A percentile compares a stretch with the other conserved stretches of the same genome.
These are phyloP conservation scores for Drosophila mojavensis DNA, from an alignment of 1,140 invertebrate species.

Conservation along the genomic window DNA sequence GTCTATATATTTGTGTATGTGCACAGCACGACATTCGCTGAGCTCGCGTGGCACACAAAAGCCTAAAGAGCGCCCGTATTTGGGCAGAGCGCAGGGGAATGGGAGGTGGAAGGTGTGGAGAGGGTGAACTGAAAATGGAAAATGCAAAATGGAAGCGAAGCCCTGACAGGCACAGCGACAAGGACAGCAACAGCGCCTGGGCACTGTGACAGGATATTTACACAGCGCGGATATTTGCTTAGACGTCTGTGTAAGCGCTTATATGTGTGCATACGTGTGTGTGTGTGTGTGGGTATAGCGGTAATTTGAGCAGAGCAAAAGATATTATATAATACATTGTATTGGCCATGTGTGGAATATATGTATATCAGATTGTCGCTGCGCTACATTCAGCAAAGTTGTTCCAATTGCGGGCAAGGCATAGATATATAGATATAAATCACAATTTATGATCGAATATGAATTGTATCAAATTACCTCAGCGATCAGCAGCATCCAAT, in stretches of 20 bases:
- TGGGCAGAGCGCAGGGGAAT: background rate
- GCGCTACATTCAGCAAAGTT: constrained; percentile 48
- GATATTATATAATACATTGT: constrained; percentile 50
- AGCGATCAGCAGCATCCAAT: background rate
- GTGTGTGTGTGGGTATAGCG: constrained; percentile 41
- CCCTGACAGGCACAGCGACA: constrained; percentile 40
- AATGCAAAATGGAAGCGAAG: constrained; percentile 77
- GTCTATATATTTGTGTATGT: background rate
- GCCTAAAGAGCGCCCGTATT: constrained; percentile 63
- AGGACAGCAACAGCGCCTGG: constrained; percentile 13
- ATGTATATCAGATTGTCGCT: constrained; percentile 54
- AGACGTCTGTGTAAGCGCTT: constrained; percentile 22
- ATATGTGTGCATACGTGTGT: background rate
- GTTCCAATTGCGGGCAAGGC: constrained; percentile 7
- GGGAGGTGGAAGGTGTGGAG: background rate
- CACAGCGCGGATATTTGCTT: constrained; percentile 73
- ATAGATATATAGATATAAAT: too few relatives aligned
- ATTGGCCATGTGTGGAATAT: constrained; percentile 36
- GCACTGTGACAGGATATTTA: constrained; percentile 69
- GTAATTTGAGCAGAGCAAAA: constrained; percentile 56
- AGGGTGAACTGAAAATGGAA: constrained; percentile 47
- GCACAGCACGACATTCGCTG: constrained; percentile 62
- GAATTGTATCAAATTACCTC: constrained; percentile 4
- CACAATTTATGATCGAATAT: constrained; percentile 15
- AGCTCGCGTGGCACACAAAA: constrained; percentile 66